These are phyloP conservation scores for Caradrina clavipalpis DNA, from an alignment of 2,888 invertebrate genomes.

Conservation along the genomic window DNA sequence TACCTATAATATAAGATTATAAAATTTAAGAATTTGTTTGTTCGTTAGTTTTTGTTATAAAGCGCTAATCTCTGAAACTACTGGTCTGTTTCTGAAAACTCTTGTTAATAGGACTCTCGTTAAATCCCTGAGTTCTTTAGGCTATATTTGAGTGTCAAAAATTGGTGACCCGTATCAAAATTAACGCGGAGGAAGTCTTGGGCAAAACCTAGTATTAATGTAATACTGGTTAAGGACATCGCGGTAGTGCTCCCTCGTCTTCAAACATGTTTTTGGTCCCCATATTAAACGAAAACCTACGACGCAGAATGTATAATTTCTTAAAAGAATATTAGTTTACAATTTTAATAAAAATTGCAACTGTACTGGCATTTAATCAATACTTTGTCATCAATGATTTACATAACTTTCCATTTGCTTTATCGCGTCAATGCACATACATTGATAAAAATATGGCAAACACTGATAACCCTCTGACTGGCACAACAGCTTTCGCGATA, in stretches of 20 bases:
- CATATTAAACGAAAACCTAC: slow-evolving; percentile 4
- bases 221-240: too few species aligned
- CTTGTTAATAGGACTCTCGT: too few species aligned
- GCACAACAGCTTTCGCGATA: slow-evolving; percentile 41
- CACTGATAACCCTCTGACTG: slow-evolving; percentile 58
- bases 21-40: too few species aligned
- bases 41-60: too few species aligned
- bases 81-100: too few species aligned
- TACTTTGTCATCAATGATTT: slow-evolving; percentile 34
- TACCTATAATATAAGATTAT: neutral
- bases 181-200: too few species aligned
- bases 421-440: slow-evolving; percentile 53
- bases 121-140: too few species aligned
- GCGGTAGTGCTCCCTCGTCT: neutral
- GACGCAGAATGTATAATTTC: neutral
- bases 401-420: slow-evolving; percentile 59
- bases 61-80: too few species aligned
- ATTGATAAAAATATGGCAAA: slow-evolving; percentile 57
- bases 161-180: too few species aligned
- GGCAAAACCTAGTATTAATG: too few species aligned
- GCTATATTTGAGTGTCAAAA: too few species aligned
- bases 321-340: slow-evolving; percentile 4
- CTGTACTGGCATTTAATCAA: slow-evolving; percentile 17
- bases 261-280: slow-evolving; percentile 24
- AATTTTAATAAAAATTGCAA: slow-evolving; percentile 3